Evolutionary conservation across 1,140 invertebrate species (phyloP), one percentile per base, ranked within the genome.

Genomic region (Samia ricini): DNA sequence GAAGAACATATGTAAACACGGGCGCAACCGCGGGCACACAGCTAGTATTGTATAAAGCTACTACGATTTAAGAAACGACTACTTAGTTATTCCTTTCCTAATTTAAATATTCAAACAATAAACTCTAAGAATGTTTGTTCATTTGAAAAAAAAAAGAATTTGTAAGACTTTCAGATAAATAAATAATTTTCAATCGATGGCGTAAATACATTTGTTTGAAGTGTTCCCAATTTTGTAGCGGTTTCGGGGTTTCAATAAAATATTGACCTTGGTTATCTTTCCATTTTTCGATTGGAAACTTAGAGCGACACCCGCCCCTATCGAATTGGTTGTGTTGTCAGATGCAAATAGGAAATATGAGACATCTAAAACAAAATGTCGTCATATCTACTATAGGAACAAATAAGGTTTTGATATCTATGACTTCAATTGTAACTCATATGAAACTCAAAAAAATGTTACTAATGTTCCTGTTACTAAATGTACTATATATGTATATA

Each of bases 251-350:
- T 49, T 59, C 22, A 59, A 59, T 59, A 59, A 59, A 23, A 50
- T 59, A 59, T 59, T 59, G 22, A 59, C 57, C 24, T 23, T 20
- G 21, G 56, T 58, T 48, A 59, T 24, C 57, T 59, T 59, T 59
- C 26, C 48, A 59, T 59, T 49, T 49, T 59, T 59, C 42, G 42
- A 59, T 24, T 42, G 57, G 36, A 21, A 52, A 8, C n/a, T 23
- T 22, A 33, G 18, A 48, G 20, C 23, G 54, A 24, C 12, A 42
- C 10, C 12, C 15, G 15, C 33, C 10, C 12, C 33, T 42, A 15
- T 42, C 33, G n/a, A 15, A 42, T 42, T 42, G 33, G 15, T 15
- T 42, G 4, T 42, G 15, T 42, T 42, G 15, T 15, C 12, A 10
- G 4, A 4, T 42, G 4, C 33, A 42, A 42, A 42, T 15, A 42